These are phyloP conservation scores for Eupsittula cactorum DNA, from an alignment of 2,113 vertebrate species.

Conservation along the genomic window DNA sequence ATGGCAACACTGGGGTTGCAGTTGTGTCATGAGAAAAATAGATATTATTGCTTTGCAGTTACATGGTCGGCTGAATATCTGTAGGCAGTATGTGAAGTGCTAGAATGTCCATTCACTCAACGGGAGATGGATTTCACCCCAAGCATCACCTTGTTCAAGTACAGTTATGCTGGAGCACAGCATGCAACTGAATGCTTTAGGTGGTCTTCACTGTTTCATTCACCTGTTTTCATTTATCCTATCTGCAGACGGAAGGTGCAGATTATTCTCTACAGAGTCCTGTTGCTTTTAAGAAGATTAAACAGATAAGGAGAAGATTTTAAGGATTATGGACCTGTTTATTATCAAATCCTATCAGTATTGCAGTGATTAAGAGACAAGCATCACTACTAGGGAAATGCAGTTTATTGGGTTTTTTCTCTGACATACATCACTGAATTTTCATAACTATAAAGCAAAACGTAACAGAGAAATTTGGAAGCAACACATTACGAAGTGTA, in stretches of 20 bases:
- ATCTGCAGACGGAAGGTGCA: background rate
- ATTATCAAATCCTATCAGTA: background rate
- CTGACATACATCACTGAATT: background rate
- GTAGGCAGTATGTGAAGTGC: rapidly evolving
- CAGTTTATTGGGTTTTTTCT: background rate
- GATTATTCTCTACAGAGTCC: background rate
- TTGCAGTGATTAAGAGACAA: background rate
- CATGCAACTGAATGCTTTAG: background rate
- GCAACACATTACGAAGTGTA: background rate
- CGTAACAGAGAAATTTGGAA: background rate
- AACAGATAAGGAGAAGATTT: background rate
- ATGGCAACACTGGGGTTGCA: background rate
- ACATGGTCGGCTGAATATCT: background rate
- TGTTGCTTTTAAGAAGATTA: background rate
- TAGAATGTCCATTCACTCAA: background rate
- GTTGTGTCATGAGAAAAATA: background rate
- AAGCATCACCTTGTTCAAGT: background rate
- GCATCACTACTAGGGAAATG: background rate
- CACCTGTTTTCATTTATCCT: background rate
- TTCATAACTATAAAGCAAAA: background rate
- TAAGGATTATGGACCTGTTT: background rate
- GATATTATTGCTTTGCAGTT: background rate
- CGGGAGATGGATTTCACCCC: background rate
- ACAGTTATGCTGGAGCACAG: background rate
- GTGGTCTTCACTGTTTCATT: background rate